phyloP scores from a whole-genome alignment of 2,888 invertebrate genomes.

The Epistrophella euchroma region DNA sequence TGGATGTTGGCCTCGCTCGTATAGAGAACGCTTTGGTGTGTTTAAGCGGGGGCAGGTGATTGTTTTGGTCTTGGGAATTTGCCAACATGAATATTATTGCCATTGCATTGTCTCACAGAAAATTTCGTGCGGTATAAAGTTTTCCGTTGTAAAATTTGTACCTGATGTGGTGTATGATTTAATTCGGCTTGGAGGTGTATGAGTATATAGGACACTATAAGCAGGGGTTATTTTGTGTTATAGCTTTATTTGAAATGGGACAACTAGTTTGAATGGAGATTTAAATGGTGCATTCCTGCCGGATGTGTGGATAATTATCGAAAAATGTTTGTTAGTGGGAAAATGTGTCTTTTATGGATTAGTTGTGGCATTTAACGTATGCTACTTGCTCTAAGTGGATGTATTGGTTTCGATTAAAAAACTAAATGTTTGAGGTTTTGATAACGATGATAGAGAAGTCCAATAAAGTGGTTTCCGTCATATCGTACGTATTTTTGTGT shows the following conservation, averaged over 20 bases:
- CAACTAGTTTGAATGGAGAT: constrained; percentile 3
- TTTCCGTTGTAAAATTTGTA: constrained; percentile 70
- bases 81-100: constrained; percentile 71
- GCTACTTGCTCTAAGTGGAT: too few relatives aligned
- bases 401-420: too few relatives aligned
- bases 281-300: constrained; percentile 27
- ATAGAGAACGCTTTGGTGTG: constrained; percentile 2
- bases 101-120: constrained; percentile 72
- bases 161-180: constrained; percentile 19
- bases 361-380: constrained; percentile 4
- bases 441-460: too few relatives aligned
- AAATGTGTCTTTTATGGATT: constrained; percentile 42
- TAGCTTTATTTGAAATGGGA: background rate
- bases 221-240: constrained; percentile 31
- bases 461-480: too few relatives aligned
- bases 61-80: constrained; percentile 67
- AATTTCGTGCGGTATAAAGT: constrained; percentile 71
- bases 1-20: constrained; percentile 23
- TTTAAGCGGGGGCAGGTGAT: constrained; percentile 25
- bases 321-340: constrained; percentile 40
- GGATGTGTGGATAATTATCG: constrained; percentile 59
- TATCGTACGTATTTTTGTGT: too few relatives aligned
- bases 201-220: background rate
- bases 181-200: constrained; percentile 24
- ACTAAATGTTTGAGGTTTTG: too few relatives aligned